phyloP scores from a whole-genome alignment of 2,797 vertebrate species.

The Mormyrus proboscirostris region DNA sequence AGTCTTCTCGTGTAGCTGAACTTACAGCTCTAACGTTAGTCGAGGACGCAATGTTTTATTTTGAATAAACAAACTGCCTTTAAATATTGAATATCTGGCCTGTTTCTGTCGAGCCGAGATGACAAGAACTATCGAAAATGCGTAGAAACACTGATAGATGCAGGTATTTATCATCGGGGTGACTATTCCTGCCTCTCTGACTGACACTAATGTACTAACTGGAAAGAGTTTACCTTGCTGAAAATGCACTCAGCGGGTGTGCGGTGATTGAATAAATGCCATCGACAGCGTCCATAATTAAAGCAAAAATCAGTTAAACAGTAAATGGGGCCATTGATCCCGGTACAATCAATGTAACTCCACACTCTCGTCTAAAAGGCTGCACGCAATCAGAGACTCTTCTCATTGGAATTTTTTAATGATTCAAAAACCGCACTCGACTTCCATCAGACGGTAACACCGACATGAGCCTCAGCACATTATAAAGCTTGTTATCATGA shows the following conservation, averaged over 20 bases:
- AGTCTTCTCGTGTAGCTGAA: background rate
- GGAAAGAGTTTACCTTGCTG: slow-evolving; percentile 41
- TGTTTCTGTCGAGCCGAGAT: background rate
- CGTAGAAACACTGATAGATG: background rate
- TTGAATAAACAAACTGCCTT: background rate
- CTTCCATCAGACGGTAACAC: background rate
- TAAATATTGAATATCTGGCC: background rate
- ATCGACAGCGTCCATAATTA: slow-evolving; percentile 72
- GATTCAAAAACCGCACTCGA: background rate
- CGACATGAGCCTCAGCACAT: background rate
- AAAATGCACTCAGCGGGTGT: slow-evolving; percentile 38
- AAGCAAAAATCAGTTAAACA: slow-evolving; percentile 67
- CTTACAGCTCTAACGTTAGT: slow-evolving; percentile 1
- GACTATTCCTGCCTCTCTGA: slow-evolving; percentile 22
- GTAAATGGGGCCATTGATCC: slow-evolving; percentile 78
- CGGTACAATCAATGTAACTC: slow-evolving; percentile 66
- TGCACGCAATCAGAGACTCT: slow-evolving; percentile 62
- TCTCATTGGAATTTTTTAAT: slow-evolving; percentile 20
- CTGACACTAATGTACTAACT: slow-evolving; percentile 42
- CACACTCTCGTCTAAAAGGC: slow-evolving; percentile 53
- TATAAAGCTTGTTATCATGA: background rate
- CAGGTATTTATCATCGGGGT: slow-evolving; percentile 24
- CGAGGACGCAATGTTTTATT: background rate
- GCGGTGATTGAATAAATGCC: slow-evolving; percentile 51
- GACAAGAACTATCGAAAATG: background rate